These are phyloP conservation scores for Diglossa cyanea DNA, from an alignment of 2,797 vertebrate species.

Conservation along the genomic window DNA sequence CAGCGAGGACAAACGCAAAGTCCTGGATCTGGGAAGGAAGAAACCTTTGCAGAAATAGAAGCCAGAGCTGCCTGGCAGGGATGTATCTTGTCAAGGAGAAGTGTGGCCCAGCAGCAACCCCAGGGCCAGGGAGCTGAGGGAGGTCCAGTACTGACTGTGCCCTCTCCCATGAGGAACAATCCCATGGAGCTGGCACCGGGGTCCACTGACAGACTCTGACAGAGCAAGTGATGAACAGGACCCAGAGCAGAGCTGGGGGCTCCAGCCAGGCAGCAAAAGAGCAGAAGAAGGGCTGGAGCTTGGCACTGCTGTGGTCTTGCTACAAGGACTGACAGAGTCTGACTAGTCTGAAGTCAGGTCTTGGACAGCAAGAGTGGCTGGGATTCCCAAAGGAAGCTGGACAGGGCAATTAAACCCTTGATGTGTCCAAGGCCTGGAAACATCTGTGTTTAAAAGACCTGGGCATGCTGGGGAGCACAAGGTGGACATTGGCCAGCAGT, in stretches of 20 bases:
- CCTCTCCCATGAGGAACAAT: accelerated
- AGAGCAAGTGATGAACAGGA: accelerated
- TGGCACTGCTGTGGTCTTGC: not conserved
- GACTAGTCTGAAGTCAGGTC: not conserved
- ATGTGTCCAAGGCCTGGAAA: not conserved
- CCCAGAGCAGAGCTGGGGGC: not conserved
- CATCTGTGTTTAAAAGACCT: not conserved
- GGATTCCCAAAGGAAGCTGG: not conserved
- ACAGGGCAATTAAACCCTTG: not conserved
- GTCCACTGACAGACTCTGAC: not conserved
- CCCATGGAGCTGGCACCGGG: accelerated
- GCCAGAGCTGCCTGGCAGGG: not conserved
- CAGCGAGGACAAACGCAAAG: not conserved
- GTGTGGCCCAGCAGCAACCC: not conserved
- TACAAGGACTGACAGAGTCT: not conserved
- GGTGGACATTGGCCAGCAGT: not conserved
- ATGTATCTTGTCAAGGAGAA: not conserved
- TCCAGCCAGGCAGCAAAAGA: not conserved
- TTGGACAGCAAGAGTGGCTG: not conserved
- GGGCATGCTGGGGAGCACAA: not conserved
- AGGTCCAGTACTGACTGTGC: accelerated
- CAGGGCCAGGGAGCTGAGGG: not conserved
- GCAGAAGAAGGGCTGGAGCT: not conserved
- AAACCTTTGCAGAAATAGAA: not conserved
- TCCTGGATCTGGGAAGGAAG: not conserved